Evolutionary conservation across 2,797 vertebrate genomes (phyloP), one percentile per base, ranked within the genome.

Genomic region (Sebastes flavidus): DNA sequence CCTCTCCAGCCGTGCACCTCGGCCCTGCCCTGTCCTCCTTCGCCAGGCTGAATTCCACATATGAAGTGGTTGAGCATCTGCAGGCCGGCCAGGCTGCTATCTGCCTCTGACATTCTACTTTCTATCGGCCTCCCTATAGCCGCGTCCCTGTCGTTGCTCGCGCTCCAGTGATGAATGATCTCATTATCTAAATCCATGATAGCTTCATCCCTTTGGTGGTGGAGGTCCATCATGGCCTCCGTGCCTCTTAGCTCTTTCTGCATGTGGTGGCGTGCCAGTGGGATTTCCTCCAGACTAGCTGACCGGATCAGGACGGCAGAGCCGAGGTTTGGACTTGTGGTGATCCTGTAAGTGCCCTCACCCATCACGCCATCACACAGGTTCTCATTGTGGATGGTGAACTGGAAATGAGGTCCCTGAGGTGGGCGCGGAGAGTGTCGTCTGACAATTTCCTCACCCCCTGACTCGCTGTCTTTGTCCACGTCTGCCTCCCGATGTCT

Each of bases 201-300:
- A 2, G 66, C 62, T 11, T 81, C 87, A 0, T 70, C 75, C 20
- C 80, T 84, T 25, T 82, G 78, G 11, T 88, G 89, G 70, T 94
- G 91, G 60, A 95, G 94, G 82, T 95, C 90, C 87, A 93, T 87
- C 89, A 94, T 87, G 81, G 89, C 94, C 81, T 91, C 94, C 1
- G 90, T 93, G 74, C 91, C 91, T 81, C 90, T 88, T 6, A 95
- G 84, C 80, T 94, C 93, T n/a, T 92, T 78, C 36, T 88, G 85
- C 80, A 85, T 73, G 55, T 91, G 85, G n/a, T 92, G 92, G 34
- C 79, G 76, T 3, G 78, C 77, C 29, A 91, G 82, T 32, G 93
- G 86, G 69, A 96, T 95, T 81, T 94, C 94, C 72, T 96, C 95
- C 69, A 96, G 86, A 84, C 95, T 96, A 3, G 94, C 90, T 8